A percentile compares a stretch with the other conserved stretches of the same genome.
phyloP scores from a whole-genome alignment of 2,797 vertebrate genomes.

The Myiotriccus ornatus region DNA sequence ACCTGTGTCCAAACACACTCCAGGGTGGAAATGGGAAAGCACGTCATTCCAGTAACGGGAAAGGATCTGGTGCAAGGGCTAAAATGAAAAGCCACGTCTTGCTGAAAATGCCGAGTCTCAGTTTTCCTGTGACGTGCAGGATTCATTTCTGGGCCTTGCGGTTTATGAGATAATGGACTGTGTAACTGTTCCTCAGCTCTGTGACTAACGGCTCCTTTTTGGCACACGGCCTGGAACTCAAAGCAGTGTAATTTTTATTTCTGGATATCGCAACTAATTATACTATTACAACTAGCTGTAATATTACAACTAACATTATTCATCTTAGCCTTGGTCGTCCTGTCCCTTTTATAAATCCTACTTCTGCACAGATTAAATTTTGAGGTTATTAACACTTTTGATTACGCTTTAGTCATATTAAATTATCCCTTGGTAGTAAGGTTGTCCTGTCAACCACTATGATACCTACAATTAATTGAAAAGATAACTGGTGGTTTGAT shows the following conservation, averaged over 20 bases:
- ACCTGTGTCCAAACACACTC: neutral
- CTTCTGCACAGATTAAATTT: conserved; percentile 55
- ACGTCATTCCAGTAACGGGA: fast-evolving
- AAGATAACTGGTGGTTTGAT: conserved; percentile 35
- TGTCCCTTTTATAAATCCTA: conserved; percentile 56
- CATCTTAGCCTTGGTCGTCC: conserved; percentile 33
- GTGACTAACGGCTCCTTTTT: conserved; percentile 24
- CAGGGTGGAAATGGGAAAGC: neutral
- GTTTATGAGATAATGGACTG: conserved; percentile 40
- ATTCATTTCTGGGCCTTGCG: neutral
- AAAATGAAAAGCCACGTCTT: neutral
- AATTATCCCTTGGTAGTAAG: conserved; percentile 57
- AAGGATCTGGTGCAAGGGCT: neutral
- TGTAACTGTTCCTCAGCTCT: conserved; percentile 1
- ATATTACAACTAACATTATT: conserved; percentile 63
- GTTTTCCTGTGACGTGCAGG: neutral
- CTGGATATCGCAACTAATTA: conserved; percentile 67
- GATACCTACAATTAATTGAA: conserved; percentile 58
- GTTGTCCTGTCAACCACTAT: conserved; percentile 21
- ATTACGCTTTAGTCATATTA: conserved; percentile 55
- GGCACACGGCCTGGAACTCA: conserved; percentile 8
- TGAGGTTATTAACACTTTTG: conserved; percentile 64
- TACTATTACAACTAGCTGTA: conserved; percentile 62
- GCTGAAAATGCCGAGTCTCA: neutral
- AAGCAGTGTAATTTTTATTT: conserved; percentile 58